These are phyloP conservation scores for Lottia scabra DNA, from an alignment of 2,888 invertebrate genomes.

Conservation along the genomic window DNA sequence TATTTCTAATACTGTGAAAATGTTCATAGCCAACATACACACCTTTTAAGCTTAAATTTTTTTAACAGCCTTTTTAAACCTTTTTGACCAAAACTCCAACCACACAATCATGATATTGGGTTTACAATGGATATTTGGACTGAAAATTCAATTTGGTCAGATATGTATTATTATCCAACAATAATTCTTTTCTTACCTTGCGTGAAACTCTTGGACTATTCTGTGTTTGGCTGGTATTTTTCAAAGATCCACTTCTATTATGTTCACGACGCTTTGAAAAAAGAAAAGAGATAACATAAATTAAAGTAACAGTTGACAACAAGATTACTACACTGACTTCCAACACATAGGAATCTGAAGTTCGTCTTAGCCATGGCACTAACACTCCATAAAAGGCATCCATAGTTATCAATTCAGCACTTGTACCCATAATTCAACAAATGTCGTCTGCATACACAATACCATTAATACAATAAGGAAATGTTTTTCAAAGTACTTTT, in stretches of 20 bases:
- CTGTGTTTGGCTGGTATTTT: slow-evolving; percentile 26
- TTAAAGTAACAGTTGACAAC: slow-evolving; percentile 26
- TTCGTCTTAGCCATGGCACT: background rate
- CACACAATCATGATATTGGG: too few species aligned
- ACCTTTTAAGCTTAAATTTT: too few species aligned
- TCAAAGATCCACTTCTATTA: slow-evolving; percentile 52
- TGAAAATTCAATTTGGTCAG: too few species aligned
- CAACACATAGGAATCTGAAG: slow-evolving; percentile 24
- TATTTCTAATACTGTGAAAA: too few species aligned
- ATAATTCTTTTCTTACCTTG: slow-evolving; percentile 38
- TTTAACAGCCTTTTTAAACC: too few species aligned
- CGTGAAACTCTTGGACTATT: slow-evolving; percentile 46
- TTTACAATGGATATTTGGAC: too few species aligned
- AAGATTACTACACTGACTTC: slow-evolving; percentile 33
- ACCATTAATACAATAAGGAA: too few species aligned
- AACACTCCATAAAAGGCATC: background rate
- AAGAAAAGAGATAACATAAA: slow-evolving; percentile 41
- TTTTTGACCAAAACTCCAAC: too few species aligned
- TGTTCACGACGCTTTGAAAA: slow-evolving; percentile 55
- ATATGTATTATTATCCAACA: too few species aligned
- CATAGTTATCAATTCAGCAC: background rate
- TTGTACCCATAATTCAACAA: background rate
- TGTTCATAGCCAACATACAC: too few species aligned
- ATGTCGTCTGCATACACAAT: background rate
- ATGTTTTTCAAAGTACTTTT: too few species aligned